Evolutionary conservation across 2,113 vertebrate species (phyloP).

Genomic region (Rattus norvegicus): GRCr8 NC_086021.1:144997001-144997500

Average conservation of each 20-base stretch:
- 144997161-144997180: background rate
- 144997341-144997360: background rate
- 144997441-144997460: background rate
- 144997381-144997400: background rate
- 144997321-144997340: too few relatives aligned
- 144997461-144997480: background rate
- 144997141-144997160: background rate
- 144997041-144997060: background rate
- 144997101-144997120: background rate
- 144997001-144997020: background rate
- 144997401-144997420: background rate
- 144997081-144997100: background rate
- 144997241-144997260: background rate
- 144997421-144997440: background rate
- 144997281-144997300: background rate
- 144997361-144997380: background rate
- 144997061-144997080: background rate
- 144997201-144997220: background rate
- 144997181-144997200: background rate
- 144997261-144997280: background rate
- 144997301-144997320: too few relatives aligned
- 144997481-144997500: background rate
- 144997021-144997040: background rate
- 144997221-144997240: background rate
- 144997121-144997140: background rate